A percentile compares a stretch with the other conserved stretches of the same genome.
Conservation (phyloP, 2,888 invertebrate species). For the Epinotia nisella region DNA sequence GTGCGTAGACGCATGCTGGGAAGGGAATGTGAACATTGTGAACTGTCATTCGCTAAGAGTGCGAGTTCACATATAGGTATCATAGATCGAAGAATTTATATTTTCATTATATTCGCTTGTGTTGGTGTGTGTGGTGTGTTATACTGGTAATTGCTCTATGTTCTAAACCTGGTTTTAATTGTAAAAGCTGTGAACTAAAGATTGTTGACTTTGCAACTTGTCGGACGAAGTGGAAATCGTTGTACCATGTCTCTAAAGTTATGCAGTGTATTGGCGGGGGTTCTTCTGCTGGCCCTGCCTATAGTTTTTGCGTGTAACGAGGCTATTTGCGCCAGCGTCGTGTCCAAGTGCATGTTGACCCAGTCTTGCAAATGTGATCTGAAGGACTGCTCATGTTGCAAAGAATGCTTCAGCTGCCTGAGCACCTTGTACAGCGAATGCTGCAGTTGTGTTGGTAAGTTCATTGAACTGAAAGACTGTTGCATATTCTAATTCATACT, state of each 20-base stretch:
- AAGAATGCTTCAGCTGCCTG: slow-evolving; percentile 96
- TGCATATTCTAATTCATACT: no score
- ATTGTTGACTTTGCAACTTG: slow-evolving; percentile 11
- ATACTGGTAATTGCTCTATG: neutral
- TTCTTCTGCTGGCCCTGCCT: slow-evolving; percentile 69
- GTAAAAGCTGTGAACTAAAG: neutral
- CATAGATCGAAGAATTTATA: slow-evolving; percentile 21
- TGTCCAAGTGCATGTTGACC: slow-evolving; percentile 98
- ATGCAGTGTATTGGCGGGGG: slow-evolving; percentile 60
- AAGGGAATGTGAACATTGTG: no score
- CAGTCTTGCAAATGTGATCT: slow-evolving; percentile 98
- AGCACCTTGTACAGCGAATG: slow-evolving; percentile 96
- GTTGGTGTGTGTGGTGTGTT: slow-evolving; percentile 9
- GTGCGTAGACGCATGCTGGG: slow-evolving; percentile 35
- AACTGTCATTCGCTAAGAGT: slow-evolving; percentile 14
- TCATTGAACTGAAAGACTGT: slow-evolving; percentile 45
- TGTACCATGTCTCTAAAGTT: slow-evolving; percentile 70
- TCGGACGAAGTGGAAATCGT: slow-evolving; percentile 50
- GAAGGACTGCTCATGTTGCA: slow-evolving; percentile 96
- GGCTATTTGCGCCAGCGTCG: slow-evolving; percentile 97
- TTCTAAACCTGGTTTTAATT: slow-evolving; percentile 1
- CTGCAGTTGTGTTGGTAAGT: slow-evolving; percentile 98
- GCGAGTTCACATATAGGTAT: neutral
- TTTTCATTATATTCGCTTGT: slow-evolving; percentile 17
- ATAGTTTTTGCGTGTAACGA: slow-evolving; percentile 91